Conservation (phyloP, 2,888 invertebrate genomes). For the Agelastica alni region DNA sequence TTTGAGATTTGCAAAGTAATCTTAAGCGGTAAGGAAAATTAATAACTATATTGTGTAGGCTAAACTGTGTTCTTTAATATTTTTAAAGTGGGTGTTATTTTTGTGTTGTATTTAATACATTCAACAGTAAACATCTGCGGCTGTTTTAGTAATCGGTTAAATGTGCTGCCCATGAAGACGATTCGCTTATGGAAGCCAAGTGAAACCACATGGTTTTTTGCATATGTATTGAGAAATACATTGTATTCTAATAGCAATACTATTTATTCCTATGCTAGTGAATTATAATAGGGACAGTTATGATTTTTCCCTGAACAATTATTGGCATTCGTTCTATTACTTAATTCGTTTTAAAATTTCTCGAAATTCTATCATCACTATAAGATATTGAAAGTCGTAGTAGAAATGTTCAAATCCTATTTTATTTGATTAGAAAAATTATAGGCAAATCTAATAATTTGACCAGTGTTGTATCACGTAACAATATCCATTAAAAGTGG, state of each 20-base stretch:
- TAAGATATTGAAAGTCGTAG: slow-evolving; percentile 2
- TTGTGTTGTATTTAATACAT: slow-evolving; percentile 38
- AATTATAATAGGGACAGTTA: slow-evolving; percentile 32
- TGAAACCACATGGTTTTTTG: slow-evolving; percentile 61
- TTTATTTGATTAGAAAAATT: slow-evolving; percentile 3
- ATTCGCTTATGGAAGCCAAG: slow-evolving; percentile 53
- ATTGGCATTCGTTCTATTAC: slow-evolving; percentile 29
- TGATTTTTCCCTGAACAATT: slow-evolving; percentile 33
- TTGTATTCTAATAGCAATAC: slow-evolving; percentile 26
- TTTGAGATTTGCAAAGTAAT: slow-evolving; percentile 64
- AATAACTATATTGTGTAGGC: slow-evolving; percentile 43
- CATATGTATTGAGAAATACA: slow-evolving; percentile 38
- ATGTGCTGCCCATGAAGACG: slow-evolving; percentile 51
- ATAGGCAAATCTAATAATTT: slow-evolving; percentile 21
- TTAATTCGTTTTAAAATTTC: slow-evolving; percentile 18
- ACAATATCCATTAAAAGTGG: slow-evolving; percentile 36
- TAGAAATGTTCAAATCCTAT: background rate
- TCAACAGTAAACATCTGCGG: slow-evolving; percentile 46
- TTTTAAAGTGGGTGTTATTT: slow-evolving; percentile 39
- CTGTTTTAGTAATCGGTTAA: slow-evolving; percentile 42
- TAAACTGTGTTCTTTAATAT: slow-evolving; percentile 38
- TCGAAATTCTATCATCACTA: slow-evolving; percentile 7
- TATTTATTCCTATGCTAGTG: slow-evolving; percentile 33
- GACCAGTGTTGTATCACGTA: slow-evolving; percentile 40
- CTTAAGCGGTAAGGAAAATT: slow-evolving; percentile 61